These are phyloP conservation scores for Notolepis coatsorum DNA, from an alignment of 2,797 vertebrate species.

Conservation along the genomic window DNA sequence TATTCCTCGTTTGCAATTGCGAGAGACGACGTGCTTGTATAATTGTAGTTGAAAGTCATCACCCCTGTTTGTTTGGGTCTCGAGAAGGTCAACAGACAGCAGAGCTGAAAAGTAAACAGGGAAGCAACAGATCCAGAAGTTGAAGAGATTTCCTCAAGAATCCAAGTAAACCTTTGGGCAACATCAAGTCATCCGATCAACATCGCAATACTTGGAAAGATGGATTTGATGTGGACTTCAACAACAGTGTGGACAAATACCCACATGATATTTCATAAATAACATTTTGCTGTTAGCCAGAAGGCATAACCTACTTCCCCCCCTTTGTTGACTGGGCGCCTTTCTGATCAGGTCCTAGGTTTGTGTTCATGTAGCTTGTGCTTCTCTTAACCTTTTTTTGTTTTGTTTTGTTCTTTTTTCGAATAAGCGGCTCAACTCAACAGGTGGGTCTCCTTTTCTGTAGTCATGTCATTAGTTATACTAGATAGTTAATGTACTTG, in stretches of 20 bases:
- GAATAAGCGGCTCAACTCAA: slow-evolving; percentile 33
- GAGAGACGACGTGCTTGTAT: background rate
- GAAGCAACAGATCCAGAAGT: background rate
- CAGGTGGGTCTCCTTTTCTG: slow-evolving; percentile 56
- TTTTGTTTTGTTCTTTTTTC: slow-evolving; percentile 8
- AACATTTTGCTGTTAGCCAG: slow-evolving; percentile 42
- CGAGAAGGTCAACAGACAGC: slow-evolving; percentile 1
- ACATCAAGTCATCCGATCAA: background rate
- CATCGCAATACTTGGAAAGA: slow-evolving; percentile 29
- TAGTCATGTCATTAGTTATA: background rate
- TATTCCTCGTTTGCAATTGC: background rate
- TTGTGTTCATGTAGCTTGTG: slow-evolving; percentile 10
- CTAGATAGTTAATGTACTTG: background rate
- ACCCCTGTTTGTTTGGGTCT: slow-evolving; percentile 6
- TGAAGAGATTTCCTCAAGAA: background rate
- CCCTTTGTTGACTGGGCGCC: slow-evolving; percentile 42
- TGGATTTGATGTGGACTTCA: slow-evolving; percentile 64
- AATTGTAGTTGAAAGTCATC: background rate
- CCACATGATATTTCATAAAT: slow-evolving; percentile 49
- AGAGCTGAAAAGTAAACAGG: background rate
- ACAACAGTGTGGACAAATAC: slow-evolving; percentile 11
- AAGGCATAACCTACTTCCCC: slow-evolving; percentile 17
- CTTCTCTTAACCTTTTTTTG: background rate
- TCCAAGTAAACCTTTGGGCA: background rate
- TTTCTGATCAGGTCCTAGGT: slow-evolving; percentile 25